Evolutionary conservation across 2,888 invertebrate genomes (phyloP).

Genomic region (Xestobium rufovillosum): DNA sequence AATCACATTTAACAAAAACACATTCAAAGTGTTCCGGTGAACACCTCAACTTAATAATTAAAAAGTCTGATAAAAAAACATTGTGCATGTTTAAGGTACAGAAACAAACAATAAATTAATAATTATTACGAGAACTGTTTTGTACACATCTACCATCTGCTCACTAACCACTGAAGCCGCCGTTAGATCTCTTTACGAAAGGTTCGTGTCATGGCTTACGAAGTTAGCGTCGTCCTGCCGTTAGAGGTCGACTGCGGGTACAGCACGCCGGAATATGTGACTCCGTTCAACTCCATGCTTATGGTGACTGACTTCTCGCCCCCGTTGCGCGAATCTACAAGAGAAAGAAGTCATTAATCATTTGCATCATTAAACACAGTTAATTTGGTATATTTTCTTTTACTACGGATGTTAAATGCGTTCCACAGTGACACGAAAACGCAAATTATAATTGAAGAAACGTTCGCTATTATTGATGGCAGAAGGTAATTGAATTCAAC

Average conservation of each 20-base stretch:
- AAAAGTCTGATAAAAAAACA: background rate
- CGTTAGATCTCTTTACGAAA: background rate
- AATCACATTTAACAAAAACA: no score
- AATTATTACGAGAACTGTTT: background rate
- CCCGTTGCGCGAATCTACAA: constrained; percentile 75
- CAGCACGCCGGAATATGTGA: constrained; percentile 90
- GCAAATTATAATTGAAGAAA: constrained; percentile 25
- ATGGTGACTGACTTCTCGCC: constrained; percentile 88
- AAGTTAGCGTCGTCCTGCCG: constrained; percentile 34
- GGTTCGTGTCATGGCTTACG: constrained; percentile 25
- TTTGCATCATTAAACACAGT: constrained; percentile 25
- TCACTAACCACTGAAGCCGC: background rate
- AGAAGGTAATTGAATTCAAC: no score
- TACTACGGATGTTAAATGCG: constrained; percentile 1
- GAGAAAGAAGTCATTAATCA: constrained; percentile 32
- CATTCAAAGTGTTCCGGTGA: no score
- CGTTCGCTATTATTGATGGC: no score
- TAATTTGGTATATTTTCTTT: constrained; percentile 16
- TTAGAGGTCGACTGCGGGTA: constrained; percentile 52
- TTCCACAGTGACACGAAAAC: constrained; percentile 19
- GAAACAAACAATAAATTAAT: background rate
- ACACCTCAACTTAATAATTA: no score
- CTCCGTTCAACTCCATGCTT: constrained; percentile 93
- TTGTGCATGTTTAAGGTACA: background rate
- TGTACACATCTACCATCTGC: background rate